phyloP scores from a whole-genome alignment of 30 jellyfish, hydroid and myxozoan genomes.

The Euphysa ruthae region DNA sequence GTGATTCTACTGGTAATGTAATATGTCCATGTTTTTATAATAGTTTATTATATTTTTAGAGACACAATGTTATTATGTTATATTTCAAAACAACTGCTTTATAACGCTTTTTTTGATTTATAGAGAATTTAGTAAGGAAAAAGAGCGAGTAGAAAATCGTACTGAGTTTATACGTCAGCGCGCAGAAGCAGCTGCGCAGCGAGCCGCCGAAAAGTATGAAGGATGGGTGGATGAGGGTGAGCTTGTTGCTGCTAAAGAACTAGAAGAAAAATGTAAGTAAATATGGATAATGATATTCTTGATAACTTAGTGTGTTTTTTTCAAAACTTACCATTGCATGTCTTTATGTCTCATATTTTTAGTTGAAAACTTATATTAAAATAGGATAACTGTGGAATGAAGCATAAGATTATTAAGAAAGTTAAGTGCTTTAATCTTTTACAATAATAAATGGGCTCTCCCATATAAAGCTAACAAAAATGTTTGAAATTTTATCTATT shows the following conservation, averaged over 20 bases:
- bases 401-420: no score
- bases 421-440: no score
- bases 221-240: constrained; percentile 70
- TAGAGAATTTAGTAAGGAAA: constrained; percentile 71
- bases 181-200: constrained; percentile 39
- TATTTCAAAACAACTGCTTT: not conserved
- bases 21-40: no score
- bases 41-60: constrained; percentile 68
- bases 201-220: constrained; percentile 64
- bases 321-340: no score
- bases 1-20: no score
- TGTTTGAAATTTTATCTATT: no score
- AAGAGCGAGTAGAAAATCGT: constrained; percentile 67
- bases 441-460: no score
- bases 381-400: not conserved
- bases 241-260: constrained; percentile 35
- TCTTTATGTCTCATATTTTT: no score
- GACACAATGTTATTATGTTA: not conserved
- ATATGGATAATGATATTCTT: not conserved
- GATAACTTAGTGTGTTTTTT: no score
- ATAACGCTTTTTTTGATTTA: not conserved
- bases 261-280: constrained; percentile 17
- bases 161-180: constrained; percentile 49
- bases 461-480: no score
- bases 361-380: not conserved